These are phyloP conservation scores for Bubo scandiacus DNA, from an alignment of 2,113 vertebrate genomes.

Conservation along the genomic window DNA sequence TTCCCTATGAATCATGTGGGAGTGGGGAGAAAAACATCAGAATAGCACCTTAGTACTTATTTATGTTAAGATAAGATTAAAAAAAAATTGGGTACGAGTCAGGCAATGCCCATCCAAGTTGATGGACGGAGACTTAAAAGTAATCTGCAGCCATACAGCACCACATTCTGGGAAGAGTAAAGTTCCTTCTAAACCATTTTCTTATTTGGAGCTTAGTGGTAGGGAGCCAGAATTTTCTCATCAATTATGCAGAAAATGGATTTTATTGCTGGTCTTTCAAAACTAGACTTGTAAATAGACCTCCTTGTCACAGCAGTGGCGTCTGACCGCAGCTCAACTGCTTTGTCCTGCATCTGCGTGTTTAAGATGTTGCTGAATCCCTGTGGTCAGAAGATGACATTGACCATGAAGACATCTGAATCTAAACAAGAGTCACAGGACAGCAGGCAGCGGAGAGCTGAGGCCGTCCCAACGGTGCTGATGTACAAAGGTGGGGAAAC, in stretches of 20 bases:
- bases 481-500: neutral
- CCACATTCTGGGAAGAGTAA: neutral
- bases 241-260: neutral
- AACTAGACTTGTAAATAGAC: neutral
- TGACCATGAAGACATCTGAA: neutral
- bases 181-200: neutral
- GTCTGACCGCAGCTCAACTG: neutral
- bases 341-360: neutral
- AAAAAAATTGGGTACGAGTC: neutral
- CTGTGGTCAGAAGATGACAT: neutral
- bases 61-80: neutral
- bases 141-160: neutral
- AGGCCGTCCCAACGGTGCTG: neutral
- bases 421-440: neutral
- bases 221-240: neutral
- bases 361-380: neutral
- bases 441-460: neutral
- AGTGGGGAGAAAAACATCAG: neutral
- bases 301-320: neutral
- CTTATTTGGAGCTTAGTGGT: neutral
- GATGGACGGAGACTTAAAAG: neutral
- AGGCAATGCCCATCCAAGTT: neutral
- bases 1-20: neutral
- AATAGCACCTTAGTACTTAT: neutral
- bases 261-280: neutral